These are phyloP conservation scores for Cygnus atratus DNA, from an alignment of 2,113 vertebrate species.

Conservation along the genomic window DNA sequence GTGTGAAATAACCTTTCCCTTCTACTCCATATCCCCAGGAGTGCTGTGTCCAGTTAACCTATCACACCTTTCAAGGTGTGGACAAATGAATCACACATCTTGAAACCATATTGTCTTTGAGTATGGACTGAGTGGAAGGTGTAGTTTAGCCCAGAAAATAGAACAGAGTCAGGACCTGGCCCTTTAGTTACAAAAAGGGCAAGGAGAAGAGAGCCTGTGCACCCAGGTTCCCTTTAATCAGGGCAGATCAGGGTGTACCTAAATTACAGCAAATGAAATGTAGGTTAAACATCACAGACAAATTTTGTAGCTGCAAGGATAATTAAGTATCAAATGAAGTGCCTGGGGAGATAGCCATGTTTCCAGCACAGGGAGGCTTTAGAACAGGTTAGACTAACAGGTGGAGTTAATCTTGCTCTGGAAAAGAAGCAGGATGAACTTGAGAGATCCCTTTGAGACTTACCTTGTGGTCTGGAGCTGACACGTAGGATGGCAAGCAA, in stretches of 20 bases:
- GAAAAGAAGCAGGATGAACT: not conserved
- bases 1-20: not conserved
- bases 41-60: not conserved
- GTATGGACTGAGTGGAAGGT: not conserved
- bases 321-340: not conserved
- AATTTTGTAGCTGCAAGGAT: not conserved
- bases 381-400: not conserved
- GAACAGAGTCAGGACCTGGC: not conserved
- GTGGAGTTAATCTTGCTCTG: not conserved
- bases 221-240: not conserved
- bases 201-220: not conserved
- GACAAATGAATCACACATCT: not conserved
- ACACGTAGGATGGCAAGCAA: not conserved
- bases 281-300: not conserved
- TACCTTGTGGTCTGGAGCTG: not conserved
- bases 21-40: not conserved
- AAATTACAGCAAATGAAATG: not conserved
- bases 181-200: not conserved
- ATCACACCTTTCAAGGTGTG: accelerated
- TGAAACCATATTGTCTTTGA: not conserved
- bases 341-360: not conserved
- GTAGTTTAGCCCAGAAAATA: not conserved
- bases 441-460: not conserved
- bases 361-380: not conserved
- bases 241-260: not conserved